Conservation (phyloP, 2,797 vertebrate genomes). For the Protonibea diacanthus region DNA sequence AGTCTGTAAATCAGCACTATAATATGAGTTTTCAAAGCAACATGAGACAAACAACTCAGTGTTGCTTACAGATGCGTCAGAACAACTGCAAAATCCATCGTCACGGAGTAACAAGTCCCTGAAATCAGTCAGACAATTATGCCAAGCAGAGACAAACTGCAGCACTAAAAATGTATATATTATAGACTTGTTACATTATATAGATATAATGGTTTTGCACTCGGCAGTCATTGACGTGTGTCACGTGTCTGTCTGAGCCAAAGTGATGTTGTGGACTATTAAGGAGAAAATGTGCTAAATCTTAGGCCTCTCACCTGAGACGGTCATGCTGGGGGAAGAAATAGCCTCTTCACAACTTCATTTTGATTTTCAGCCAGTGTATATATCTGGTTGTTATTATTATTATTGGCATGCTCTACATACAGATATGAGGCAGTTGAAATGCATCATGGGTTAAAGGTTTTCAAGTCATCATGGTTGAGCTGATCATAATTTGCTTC, state of each 20-base stretch:
- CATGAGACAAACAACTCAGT: neutral
- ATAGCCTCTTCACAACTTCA: slow-evolving; percentile 11
- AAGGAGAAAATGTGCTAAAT: neutral
- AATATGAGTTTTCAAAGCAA: slow-evolving; percentile 6
- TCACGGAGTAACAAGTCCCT: neutral
- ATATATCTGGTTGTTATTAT: slow-evolving; percentile 5
- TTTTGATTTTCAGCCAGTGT: slow-evolving; percentile 7
- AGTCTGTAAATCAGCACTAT: slow-evolving; percentile 1
- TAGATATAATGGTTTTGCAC: neutral
- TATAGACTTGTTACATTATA: too few species aligned
- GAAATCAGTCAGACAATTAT: slow-evolving; percentile 20
- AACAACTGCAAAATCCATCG: slow-evolving; percentile 9
- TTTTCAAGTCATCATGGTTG: slow-evolving; percentile 12
- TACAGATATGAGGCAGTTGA: neutral
- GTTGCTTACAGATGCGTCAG: slow-evolving; percentile 22
- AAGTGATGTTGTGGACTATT: slow-evolving; percentile 14
- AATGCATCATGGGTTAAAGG: slow-evolving; percentile 22
- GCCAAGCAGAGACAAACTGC: slow-evolving; percentile 27
- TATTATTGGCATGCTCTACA: neutral
- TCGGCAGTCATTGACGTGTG: neutral
- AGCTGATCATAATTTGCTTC: slow-evolving; percentile 22
- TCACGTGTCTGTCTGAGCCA: neutral
- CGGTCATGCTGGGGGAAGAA: neutral
- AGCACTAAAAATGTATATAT: slow-evolving; percentile 4
- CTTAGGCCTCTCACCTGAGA: neutral